Evolutionary conservation across 2,113 vertebrate species (phyloP), one percentile per base, ranked within the genome.

Genomic region (Pungitius pungitius): DNA sequence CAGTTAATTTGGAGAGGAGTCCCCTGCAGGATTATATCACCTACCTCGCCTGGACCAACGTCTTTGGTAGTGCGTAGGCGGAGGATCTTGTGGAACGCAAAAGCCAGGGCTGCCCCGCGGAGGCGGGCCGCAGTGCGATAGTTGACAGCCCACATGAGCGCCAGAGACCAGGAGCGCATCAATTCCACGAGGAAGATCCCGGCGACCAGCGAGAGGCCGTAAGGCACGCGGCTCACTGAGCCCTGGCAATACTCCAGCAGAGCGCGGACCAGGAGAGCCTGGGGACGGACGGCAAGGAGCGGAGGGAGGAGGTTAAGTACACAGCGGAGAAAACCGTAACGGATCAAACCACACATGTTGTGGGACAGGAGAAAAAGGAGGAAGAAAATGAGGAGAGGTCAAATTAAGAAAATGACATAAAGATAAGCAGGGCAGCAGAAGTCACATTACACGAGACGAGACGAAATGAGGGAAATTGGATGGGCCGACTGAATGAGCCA

Each of bases 81-180:
- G 10, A 95, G 92, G 71, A 94, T 94, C 81, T 95, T 95, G 55
- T 91, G 84, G 77, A 93, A 95, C 64, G 94, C 94, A 43, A 94
- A 87, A 2, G 91, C 89, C 24, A 95, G 94, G 9, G 91, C 89
- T 2, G 94, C 95, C 60, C 94, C 95, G 4, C 94, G 86, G 54
- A 95, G 89, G 24, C 95, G 94, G 27, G 94, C 76, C 9, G 93
- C 94, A 0, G 95, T 95, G 75, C 94, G 94, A 82, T 94, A 95
- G 91, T 92, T 95, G 82, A 95, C 76, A 10, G 94, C 91, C 94
- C 94, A 95, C 88, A 93, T 92, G 43, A 95, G 86, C 12, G 91
- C 92, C 82, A 94, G 64, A 51, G 92, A 92, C 94, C 94, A 95
- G 59, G 95, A 95, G 71, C 93, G 94, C 13, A 90, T 85, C 70